A percentile compares a stretch with the other conserved stretches of the same genome.
Evolutionary conservation across 2,888 invertebrate species (phyloP).

Genomic region (Aelia acuminata): DNA sequence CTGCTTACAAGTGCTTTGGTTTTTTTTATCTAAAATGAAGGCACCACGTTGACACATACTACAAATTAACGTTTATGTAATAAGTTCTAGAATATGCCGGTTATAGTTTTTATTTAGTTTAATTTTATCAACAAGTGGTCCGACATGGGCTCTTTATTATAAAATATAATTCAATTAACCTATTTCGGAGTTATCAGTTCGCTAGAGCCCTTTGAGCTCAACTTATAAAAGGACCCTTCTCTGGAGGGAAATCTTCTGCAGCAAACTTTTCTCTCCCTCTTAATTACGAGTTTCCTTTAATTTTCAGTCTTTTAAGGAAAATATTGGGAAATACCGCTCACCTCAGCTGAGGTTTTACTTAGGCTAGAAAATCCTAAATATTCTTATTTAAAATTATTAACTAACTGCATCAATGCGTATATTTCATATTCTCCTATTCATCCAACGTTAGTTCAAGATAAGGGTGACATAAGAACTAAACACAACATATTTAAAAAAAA

Average conservation of each 20-base stretch:
- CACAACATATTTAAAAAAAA: no score
- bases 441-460: no score
- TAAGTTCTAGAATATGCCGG: no score
- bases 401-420: no score
- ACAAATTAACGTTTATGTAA: no score
- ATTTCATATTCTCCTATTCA: no score
- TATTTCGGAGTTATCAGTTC: neutral
- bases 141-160: neutral
- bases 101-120: no score
- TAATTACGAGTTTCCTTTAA: conserved; percentile 16
- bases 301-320: neutral
- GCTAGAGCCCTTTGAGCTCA: neutral
- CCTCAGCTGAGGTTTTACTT: neutral
- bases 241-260: neutral
- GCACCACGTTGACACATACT: no score
- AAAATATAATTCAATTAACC: conserved; percentile 4
- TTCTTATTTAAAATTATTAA: neutral
- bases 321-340: neutral
- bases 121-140: neutral
- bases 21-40: no score
- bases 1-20: no score
- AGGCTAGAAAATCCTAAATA: neutral
- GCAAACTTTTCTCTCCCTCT: conserved; percentile 14
- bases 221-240: neutral
- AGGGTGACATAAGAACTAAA: no score